Conservation (phyloP, 2,797 vertebrate genomes). For the Australoheros facetus region DNA sequence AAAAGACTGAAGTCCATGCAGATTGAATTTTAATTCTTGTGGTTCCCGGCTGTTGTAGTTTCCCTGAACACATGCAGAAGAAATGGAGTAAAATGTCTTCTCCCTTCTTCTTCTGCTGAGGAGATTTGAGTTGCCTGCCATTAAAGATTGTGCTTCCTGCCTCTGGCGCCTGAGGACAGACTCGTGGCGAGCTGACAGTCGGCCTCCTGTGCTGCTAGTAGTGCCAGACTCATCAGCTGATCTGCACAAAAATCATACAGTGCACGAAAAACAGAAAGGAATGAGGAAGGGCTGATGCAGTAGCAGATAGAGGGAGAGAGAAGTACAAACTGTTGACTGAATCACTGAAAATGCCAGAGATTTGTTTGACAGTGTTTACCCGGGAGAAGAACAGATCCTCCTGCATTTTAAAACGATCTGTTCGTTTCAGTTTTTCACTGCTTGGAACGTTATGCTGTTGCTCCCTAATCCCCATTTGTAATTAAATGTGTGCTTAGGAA, state of each 20-base stretch:
- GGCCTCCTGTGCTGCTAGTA: constrained; percentile 27
- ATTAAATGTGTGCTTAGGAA: constrained; percentile 75
- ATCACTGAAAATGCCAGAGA: constrained; percentile 35
- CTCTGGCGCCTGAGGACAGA: constrained; percentile 35
- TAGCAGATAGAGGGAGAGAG: neutral
- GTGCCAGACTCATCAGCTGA: constrained; percentile 27
- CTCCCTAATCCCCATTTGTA: constrained; percentile 79
- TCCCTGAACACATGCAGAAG: constrained; percentile 27
- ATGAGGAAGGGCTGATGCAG: constrained; percentile 16
- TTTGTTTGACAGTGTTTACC: constrained; percentile 64
- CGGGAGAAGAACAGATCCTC: constrained; percentile 48
- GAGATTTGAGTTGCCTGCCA: constrained; percentile 44
- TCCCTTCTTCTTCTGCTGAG: constrained; percentile 17
- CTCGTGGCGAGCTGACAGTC: constrained; percentile 41
- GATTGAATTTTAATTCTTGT: constrained; percentile 56
- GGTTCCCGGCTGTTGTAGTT: constrained; percentile 48
- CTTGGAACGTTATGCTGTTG: constrained; percentile 63
- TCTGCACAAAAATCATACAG: constrained; percentile 13
- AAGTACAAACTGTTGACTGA: constrained; percentile 31
- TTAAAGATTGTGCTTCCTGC: constrained; percentile 55
- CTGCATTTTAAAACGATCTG: constrained; percentile 63
- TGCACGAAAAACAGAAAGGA: constrained; percentile 15
- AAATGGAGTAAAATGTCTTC: constrained; percentile 37
- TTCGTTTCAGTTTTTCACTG: constrained; percentile 54
- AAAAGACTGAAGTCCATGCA: constrained; percentile 45